Base-by-base conservation (phyloP, 1,140 invertebrate genomes). In the Sogatella furcifera region DNA sequence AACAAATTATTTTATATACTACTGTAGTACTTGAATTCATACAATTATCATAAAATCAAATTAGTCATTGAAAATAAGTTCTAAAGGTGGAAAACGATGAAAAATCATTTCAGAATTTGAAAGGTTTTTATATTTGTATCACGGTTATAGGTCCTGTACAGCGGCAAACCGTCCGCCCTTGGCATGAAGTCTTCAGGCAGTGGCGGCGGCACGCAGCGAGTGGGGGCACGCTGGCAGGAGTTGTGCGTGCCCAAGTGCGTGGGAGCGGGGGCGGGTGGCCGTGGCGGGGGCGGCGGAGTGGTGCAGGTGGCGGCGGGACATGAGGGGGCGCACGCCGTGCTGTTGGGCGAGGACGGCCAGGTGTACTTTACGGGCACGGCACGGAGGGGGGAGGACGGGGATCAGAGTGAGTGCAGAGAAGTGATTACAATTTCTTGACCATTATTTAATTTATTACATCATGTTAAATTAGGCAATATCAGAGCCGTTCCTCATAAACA, bases 361-460 rank as follows among this genome's bases (percentile, higher is more conserved):
- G 89, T 91, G 0, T 86, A 86, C 69, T 95, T 94, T 78, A 84
- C 85, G 53, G 94, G 95, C 0, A 89, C 89, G 14, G 86, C 94
- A 0, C 80, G 89, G n/a, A 78, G 95, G 10, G 95, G 95, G 44
- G 95, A 98, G 75, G 94, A 98, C 76, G 94, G 93, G 0, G 94
- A 98, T 71, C 72, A 75, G 64, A 76, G 77, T 78, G 65, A 71
- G 70, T 65, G 43, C 43, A 2, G n/a, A n/a, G n/a, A n/a, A n/a
- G n/a, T n/a, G n/a, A n/a, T n/a, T n/a, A n/a, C n/a, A n/a, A n/a
- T n/a, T n/a, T n/a, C n/a, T n/a, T n/a, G n/a, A n/a, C n/a, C n/a
- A n/a, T n/a, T n/a, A n/a, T n/a, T n/a, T n/a, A n/a, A n/a, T n/a
- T n/a, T n/a, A n/a, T n/a, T n/a, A n/a, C n/a, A n/a, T n/a, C n/a